These are phyloP conservation scores for Lymantria dispar DNA, from an alignment of 2,888 invertebrate genomes.

Conservation along the genomic window DNA sequence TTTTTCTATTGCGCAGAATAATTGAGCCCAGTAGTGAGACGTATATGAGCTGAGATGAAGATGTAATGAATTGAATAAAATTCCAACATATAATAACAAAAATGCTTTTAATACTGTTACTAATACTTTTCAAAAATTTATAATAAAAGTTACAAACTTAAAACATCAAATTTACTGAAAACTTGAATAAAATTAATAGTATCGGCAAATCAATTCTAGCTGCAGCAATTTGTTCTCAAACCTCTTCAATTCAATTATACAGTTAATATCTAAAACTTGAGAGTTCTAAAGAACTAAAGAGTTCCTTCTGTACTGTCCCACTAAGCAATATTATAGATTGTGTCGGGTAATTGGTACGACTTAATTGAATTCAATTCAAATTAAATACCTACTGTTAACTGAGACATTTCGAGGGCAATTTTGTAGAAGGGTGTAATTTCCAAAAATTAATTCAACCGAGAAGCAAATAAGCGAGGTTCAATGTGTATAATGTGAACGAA, in stretches of 20 bases:
- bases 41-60: no score
- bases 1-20: no score
- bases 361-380: slow-evolving; percentile 51
- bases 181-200: slow-evolving; percentile 60
- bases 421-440: neutral
- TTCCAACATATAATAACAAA: no score
- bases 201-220: slow-evolving; percentile 41
- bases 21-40: no score
- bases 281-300: slow-evolving; percentile 40
- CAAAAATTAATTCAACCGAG: neutral
- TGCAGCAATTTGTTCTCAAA: slow-evolving; percentile 56
- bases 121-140: no score
- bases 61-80: no score
- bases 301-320: slow-evolving; percentile 41
- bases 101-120: no score
- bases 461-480: slow-evolving; percentile 1
- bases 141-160: no score
- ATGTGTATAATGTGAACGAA: slow-evolving; percentile 7
- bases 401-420: slow-evolving; percentile 9
- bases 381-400: slow-evolving; percentile 27
- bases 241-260: slow-evolving; percentile 62
- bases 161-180: slow-evolving; percentile 33
- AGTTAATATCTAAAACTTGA: slow-evolving; percentile 48
- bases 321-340: slow-evolving; percentile 48
- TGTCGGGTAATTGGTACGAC: slow-evolving; percentile 45